Conservation (phyloP, 2,888 invertebrate genomes). For the Villa cingulata region DNA sequence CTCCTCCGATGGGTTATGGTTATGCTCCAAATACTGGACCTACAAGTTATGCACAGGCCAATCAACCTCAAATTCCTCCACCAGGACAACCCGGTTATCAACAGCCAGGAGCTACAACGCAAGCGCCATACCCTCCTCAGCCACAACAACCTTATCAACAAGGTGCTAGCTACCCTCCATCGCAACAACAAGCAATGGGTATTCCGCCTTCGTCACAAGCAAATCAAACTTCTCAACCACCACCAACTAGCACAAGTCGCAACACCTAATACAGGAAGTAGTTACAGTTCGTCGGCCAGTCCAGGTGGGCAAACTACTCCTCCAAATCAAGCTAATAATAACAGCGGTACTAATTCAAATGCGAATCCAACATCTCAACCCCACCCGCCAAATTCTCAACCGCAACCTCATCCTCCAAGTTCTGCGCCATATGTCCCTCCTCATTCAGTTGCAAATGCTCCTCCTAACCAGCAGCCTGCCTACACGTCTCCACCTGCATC, state of each 20-base stretch:
- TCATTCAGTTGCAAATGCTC: slow-evolving; percentile 14
- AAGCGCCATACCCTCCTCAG: slow-evolving; percentile 37
- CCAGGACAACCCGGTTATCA: slow-evolving; percentile 35
- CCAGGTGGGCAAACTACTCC: slow-evolving; percentile 34
- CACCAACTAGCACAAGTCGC: slow-evolving; percentile 14
- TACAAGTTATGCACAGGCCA: slow-evolving; percentile 22
- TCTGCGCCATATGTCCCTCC: slow-evolving; percentile 22
- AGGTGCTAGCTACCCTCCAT: slow-evolving; percentile 28
- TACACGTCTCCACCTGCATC: slow-evolving; percentile 30
- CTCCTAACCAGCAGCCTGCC: slow-evolving; percentile 27
- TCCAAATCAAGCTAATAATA: slow-evolving; percentile 15
- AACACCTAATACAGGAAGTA: slow-evolving; percentile 25
- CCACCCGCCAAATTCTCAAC: slow-evolving; percentile 18
- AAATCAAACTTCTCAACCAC: slow-evolving; percentile 16
- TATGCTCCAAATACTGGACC: slow-evolving; percentile 36
- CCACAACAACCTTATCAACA: slow-evolving; percentile 35
- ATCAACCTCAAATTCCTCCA: slow-evolving; percentile 21
- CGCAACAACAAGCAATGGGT: slow-evolving; percentile 27
- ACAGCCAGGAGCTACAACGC: slow-evolving; percentile 27
- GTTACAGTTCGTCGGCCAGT: slow-evolving; percentile 39
- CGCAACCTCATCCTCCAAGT: slow-evolving; percentile 22
- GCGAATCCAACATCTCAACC: slow-evolving; percentile 8
- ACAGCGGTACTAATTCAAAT: slow-evolving; percentile 6
- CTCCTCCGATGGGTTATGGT: slow-evolving; percentile 37
- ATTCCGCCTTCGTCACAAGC: slow-evolving; percentile 18